These are phyloP conservation scores for Ornithorhynchus anatinus DNA, from an alignment of 2,113 vertebrate species.

Conservation along the genomic window DNA sequence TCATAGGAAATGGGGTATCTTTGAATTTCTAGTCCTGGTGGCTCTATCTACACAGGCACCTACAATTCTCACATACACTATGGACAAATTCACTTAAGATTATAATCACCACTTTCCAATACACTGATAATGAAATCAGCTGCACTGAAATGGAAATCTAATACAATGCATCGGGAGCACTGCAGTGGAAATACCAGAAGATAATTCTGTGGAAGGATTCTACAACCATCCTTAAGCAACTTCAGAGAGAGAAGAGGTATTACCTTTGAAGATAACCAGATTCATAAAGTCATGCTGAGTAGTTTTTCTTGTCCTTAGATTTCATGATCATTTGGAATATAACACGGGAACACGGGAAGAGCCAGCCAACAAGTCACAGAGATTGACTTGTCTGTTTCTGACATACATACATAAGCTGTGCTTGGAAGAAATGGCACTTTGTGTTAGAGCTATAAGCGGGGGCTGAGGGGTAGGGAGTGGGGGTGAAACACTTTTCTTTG, in stretches of 20 bases:
- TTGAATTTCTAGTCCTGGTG: conserved; percentile 40
- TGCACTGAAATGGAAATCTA: conserved; percentile 30
- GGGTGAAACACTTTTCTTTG: too few relatives aligned
- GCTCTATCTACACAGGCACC: conserved; percentile 15
- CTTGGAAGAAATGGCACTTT: too few relatives aligned
- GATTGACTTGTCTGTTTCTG: too few relatives aligned
- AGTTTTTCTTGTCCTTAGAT: neutral
- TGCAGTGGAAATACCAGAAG: conserved; percentile 29
- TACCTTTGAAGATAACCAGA: neutral
- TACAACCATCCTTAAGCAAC: conserved; percentile 9
- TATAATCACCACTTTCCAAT: conserved; percentile 39
- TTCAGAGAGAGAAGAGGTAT: conserved; percentile 7
- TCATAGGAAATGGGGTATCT: conserved; percentile 40
- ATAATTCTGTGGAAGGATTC: conserved; percentile 14
- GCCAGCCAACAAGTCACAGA: neutral
- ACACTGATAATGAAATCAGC: conserved; percentile 56
- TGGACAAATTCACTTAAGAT: conserved; percentile 48
- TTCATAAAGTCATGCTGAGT: neutral
- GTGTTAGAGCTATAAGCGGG: too few relatives aligned
- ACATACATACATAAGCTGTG: too few relatives aligned
- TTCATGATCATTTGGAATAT: neutral
- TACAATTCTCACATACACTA: conserved; percentile 22
- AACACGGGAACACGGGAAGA: neutral
- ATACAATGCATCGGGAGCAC: conserved; percentile 18
- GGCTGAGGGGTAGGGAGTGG: too few relatives aligned